These are phyloP conservation scores for Apodemus agrarius DNA, from an alignment of 2,797 vertebrate species.

Conservation along the genomic window DNA sequence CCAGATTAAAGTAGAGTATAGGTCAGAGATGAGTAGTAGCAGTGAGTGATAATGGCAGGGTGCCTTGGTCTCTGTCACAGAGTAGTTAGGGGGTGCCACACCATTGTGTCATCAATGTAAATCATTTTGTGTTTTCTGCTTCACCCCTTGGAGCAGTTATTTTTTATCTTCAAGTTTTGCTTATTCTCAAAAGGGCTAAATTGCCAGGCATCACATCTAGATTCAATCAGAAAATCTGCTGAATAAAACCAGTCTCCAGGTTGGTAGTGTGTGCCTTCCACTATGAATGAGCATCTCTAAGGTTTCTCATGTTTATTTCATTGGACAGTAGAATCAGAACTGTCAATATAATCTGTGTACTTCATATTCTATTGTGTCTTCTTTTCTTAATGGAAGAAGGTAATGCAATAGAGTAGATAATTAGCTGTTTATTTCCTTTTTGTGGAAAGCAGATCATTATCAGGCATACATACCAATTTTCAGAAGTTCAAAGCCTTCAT, in stretches of 20 bases:
- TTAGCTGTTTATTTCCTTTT: neutral
- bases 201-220: neutral
- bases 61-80: neutral
- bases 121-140: neutral
- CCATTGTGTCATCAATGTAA: neutral
- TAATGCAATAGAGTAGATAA: neutral
- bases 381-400: neutral
- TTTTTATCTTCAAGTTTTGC: neutral
- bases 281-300: accelerated
- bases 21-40: neutral
- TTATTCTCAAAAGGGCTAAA: neutral
- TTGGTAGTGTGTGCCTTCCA: neutral
- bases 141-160: neutral
- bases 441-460: neutral
- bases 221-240: neutral
- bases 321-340: neutral
- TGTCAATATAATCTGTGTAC: neutral
- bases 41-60: neutral
- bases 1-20: neutral
- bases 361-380: neutral
- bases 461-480: neutral
- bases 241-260: neutral
- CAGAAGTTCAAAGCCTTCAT: neutral
- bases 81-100: neutral
- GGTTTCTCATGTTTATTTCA: neutral